Conservation (phyloP, 64 coral and sea anemone species). For the Actinia tenebrosa region DNA sequence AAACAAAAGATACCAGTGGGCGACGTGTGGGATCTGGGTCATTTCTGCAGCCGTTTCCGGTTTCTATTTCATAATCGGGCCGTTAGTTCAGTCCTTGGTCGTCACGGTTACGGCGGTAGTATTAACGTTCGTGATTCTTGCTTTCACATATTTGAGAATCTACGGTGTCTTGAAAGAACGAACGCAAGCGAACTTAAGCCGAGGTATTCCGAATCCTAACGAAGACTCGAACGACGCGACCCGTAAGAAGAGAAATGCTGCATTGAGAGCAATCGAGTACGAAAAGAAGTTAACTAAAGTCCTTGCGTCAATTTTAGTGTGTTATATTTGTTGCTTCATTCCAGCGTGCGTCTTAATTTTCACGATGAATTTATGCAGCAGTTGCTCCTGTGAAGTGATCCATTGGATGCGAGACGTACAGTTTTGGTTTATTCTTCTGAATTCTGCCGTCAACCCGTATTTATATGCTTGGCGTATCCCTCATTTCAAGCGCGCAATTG, state of each 20-base stretch:
- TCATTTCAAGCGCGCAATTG: constrained; percentile 38
- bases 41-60: constrained; percentile 11
- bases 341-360: constrained; percentile 54
- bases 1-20: background rate
- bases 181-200: constrained; percentile 2
- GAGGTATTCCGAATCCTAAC: background rate
- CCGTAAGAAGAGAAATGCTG: background rate
- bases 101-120: constrained; percentile 57
- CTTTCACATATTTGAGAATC: constrained; percentile 69
- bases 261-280: background rate
- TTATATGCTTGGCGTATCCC: constrained; percentile 56
- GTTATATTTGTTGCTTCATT: constrained; percentile 34
- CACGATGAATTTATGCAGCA: constrained; percentile 38
- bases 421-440: constrained; percentile 28
- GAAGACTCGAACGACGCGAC: background rate
- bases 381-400: constrained; percentile 28
- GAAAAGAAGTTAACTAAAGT: constrained; percentile 27
- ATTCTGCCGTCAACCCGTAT: constrained; percentile 48
- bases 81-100: constrained; percentile 21
- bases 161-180: constrained; percentile 50
- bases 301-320: constrained; percentile 35
- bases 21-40: background rate
- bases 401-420: constrained; percentile 61
- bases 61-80: constrained; percentile 16
- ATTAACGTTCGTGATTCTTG: constrained; percentile 46